Evolutionary conservation across 2,113 vertebrate genomes (phyloP), one percentile per base, ranked within the genome.

Genomic region (Zosterops borbonicus): DNA sequence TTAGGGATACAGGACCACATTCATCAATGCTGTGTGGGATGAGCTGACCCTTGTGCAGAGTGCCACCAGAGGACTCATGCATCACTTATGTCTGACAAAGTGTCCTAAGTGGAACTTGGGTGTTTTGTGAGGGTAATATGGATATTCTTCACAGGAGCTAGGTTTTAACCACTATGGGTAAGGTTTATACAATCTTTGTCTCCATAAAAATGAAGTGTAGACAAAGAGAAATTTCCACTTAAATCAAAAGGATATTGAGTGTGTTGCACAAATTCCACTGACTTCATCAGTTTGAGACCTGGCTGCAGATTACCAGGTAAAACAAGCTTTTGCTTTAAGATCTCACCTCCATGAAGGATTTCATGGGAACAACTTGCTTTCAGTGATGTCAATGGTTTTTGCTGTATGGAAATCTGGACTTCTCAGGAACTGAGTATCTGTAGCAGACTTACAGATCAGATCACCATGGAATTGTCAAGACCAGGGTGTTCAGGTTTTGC

Each of bases 1-100:
- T 92, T 96, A 77, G 94, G 95, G 76, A 78, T 86, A 88, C 19
- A 68, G 75, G 71, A 47, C 60, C 68, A 90, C 76, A 81, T 96
- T 83, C 44, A 94, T 89, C 88, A 90, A 4, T 2, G 6, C 82
- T 92, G 11, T 20, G 42, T 75, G 76, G 31, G 60, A 83, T 69
- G 88, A 89, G 37, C 28, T 93, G 92, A 87, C 80, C 87, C 80
- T 83, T 87, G 81, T 59, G 62, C 73, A 59, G 47, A 33, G 23
- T 78, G 83, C 41, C 79, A 90, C 28, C 46, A 59, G 53, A 86
- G 27, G 47, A 77, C 73, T 74, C 56, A 35, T 67, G 49, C 29
- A 53, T 83, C 67, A 76, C 84, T 83, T 91, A 35, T 1, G 6
- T 14, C 85, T 95, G 83, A 88, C 69, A 92, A 88, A 93, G 60